Evolutionary conservation across 1,140 invertebrate genomes (phyloP).

Genomic region (Marisa cornuarietis): DNA sequence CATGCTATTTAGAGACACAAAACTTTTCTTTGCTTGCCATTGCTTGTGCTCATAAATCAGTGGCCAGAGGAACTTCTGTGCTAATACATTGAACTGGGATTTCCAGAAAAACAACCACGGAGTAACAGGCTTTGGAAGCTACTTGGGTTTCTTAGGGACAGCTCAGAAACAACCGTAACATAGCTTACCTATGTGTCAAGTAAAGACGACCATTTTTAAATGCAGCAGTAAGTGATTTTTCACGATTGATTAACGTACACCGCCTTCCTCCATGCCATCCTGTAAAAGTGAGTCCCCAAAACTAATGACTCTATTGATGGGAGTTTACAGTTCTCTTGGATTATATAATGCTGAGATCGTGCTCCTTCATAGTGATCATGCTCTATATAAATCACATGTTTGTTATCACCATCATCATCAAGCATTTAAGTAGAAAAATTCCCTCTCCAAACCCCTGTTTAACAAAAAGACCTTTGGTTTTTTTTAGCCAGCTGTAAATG

Average conservation of each 20-base stretch:
- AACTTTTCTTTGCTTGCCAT: background rate
- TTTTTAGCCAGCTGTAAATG: too few relatives aligned
- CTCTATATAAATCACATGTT: background rate
- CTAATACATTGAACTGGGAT: background rate
- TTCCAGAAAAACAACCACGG: background rate
- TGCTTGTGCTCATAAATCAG: background rate
- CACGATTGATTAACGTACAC: slow-evolving; percentile 66
- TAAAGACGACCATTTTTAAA: slow-evolving; percentile 67
- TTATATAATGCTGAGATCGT: too few relatives aligned
- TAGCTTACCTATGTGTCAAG: slow-evolving; percentile 64
- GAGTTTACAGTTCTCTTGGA: too few relatives aligned
- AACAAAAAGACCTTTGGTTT: too few relatives aligned
- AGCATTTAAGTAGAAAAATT: too few relatives aligned
- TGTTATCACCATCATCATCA: too few relatives aligned
- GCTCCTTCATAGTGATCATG: too few relatives aligned
- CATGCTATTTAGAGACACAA: background rate
- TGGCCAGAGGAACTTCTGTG: background rate
- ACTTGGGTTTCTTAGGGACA: too few relatives aligned
- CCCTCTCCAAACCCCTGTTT: too few relatives aligned
- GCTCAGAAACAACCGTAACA: too few relatives aligned
- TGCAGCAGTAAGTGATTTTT: slow-evolving; percentile 64
- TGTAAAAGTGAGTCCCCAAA: slow-evolving; percentile 21
- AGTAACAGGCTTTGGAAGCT: too few relatives aligned
- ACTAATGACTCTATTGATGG: too few relatives aligned
- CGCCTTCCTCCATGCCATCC: slow-evolving; percentile 63